Conservation (phyloP, 2,797 vertebrate species). For the Synanceia verrucosa region DNA sequence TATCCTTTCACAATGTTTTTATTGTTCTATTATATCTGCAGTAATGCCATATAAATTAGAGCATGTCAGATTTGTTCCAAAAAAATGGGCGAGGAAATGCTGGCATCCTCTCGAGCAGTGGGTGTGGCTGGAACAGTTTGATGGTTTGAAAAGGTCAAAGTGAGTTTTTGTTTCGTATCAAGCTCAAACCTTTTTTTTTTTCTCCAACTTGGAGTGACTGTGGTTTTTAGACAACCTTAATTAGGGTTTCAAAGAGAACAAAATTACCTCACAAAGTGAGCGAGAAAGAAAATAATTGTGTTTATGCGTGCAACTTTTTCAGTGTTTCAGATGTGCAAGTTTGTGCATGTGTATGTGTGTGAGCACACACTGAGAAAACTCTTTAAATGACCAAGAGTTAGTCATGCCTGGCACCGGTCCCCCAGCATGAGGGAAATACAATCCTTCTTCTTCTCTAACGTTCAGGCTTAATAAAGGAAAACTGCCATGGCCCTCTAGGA, state of each 20-base stretch:
- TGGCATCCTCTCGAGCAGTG: conserved; percentile 27
- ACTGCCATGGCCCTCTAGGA: conserved; percentile 56
- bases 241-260: conserved; percentile 42
- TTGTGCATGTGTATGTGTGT: conserved; percentile 25
- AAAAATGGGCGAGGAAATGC: conserved; percentile 13
- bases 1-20: conserved; percentile 1
- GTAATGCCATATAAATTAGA: conserved; percentile 24
- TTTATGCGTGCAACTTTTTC: conserved; percentile 1
- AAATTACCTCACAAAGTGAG: conserved; percentile 30
- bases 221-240: conserved; percentile 29
- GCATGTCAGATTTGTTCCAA: conserved; percentile 29
- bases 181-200: not conserved
- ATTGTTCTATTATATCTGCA: conserved; percentile 10
- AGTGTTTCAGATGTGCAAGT: conserved; percentile 22
- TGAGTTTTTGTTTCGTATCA: conserved; percentile 44
- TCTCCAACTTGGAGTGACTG: conserved; percentile 14
- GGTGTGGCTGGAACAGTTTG: conserved; percentile 45
- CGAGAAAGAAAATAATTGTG: conserved; percentile 16
- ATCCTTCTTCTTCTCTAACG: conserved; percentile 57
- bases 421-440: conserved; percentile 59
- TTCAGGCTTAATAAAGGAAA: conserved; percentile 71
- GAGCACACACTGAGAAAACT: conserved; percentile 19
- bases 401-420: conserved; percentile 68
- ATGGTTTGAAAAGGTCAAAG: conserved; percentile 64
- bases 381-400: conserved; percentile 55